These are phyloP conservation scores for Megalopta genalis DNA, from an alignment of 1,140 invertebrate species.

Conservation along the genomic window DNA sequence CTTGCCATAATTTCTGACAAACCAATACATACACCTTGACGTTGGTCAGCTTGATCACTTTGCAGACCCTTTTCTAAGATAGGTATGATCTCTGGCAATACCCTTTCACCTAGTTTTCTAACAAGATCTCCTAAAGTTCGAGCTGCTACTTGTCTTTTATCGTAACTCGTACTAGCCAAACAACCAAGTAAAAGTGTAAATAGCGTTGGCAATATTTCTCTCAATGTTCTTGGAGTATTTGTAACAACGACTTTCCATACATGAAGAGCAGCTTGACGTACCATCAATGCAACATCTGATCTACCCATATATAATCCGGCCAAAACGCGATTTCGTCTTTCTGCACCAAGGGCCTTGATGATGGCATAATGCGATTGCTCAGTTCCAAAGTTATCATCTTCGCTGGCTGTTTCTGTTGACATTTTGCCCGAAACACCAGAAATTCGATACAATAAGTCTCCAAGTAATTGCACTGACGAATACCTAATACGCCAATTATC, in stretches of 20 bases:
- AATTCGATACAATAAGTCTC: slow-evolving; percentile 97
- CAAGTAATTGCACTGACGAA: slow-evolving; percentile 96
- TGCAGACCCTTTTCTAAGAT: slow-evolving; percentile 96
- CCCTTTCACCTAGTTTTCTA: slow-evolving; percentile 97
- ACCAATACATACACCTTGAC: slow-evolving; percentile 99
- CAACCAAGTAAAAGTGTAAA: slow-evolving; percentile 95
- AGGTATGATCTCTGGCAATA: slow-evolving; percentile 98
- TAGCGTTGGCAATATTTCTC: slow-evolving; percentile 97
- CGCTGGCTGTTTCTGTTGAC: slow-evolving; percentile 98
- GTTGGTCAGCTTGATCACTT: slow-evolving; percentile 93
- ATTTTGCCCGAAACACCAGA: slow-evolving; percentile 99
- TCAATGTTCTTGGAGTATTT: slow-evolving; percentile 96
- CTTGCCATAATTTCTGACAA: slow-evolving; percentile 98
- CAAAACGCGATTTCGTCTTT: slow-evolving; percentile 94
- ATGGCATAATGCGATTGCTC: slow-evolving; percentile 97
- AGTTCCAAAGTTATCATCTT: slow-evolving; percentile 99
- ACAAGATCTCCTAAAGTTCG: slow-evolving; percentile 98
- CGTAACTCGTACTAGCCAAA: slow-evolving; percentile 96
- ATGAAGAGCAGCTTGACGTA: slow-evolving; percentile 97
- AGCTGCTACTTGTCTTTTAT: slow-evolving; percentile 97
- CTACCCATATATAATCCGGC: slow-evolving; percentile 98
- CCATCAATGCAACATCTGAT: slow-evolving; percentile 97
- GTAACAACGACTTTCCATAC: slow-evolving; percentile 99
- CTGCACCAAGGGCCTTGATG: slow-evolving; percentile 91
- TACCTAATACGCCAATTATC: slow-evolving; percentile 99